Conservation (phyloP, 2,888 invertebrate species). For the Dasypolia templi region DNA sequence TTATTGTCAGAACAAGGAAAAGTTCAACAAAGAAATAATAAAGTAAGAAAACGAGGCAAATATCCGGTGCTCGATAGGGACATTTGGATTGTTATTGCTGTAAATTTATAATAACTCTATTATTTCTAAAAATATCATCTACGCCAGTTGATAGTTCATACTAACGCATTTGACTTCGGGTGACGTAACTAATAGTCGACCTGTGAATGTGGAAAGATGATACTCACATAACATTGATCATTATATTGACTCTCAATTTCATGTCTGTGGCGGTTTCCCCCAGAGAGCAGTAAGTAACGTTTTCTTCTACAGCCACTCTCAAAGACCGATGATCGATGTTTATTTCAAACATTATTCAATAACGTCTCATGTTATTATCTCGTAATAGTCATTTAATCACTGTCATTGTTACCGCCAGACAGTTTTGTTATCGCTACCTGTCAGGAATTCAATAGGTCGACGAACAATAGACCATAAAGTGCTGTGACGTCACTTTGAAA, state of each 20-base stretch:
- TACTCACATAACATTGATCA: not conserved
- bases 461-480: conserved; percentile 60
- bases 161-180: not conserved
- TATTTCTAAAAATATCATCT: not conserved
- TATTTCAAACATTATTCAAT: conserved; percentile 36
- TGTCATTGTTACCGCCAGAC: conserved; percentile 46
- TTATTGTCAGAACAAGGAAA: no score
- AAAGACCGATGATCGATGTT: conserved; percentile 16
- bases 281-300: not conserved
- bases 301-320: not conserved
- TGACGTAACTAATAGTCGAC: not conserved
- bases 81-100: not conserved
- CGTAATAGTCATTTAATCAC: conserved; percentile 45
- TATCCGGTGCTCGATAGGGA: not conserved
- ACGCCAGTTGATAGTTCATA: not conserved
- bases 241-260: not conserved
- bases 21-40: not conserved
- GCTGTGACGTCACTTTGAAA: conserved; percentile 55
- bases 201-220: not conserved
- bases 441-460: conserved; percentile 46
- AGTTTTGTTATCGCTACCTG: conserved; percentile 54
- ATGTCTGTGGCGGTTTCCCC: not conserved
- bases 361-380: conserved; percentile 23
- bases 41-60: not conserved
- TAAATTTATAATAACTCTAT: not conserved